Evolutionary conservation across 1,140 invertebrate genomes (phyloP), one percentile per base, ranked within the genome.

Genomic region (Rhagoletis pomonella): DNA sequence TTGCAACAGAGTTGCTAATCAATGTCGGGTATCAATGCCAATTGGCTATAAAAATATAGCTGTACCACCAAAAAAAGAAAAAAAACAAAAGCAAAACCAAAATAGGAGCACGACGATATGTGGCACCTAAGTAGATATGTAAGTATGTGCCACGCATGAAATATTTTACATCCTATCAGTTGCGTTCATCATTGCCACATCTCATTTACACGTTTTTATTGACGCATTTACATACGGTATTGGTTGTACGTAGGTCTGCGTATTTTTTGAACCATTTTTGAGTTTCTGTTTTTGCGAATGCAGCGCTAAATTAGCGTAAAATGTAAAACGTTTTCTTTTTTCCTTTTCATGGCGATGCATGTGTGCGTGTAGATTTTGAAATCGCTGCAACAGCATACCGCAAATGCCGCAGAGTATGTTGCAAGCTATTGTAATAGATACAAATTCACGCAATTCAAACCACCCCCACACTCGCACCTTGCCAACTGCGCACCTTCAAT

Each of bases 381-480:
- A 73, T 73, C 69, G 42, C 44, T 47, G 69, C 44, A 73, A 73
- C 47, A 47, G 12, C 44, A 47, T 17, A 73, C 44, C 44, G 17
- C 69, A 73, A 73, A 73, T 50, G 17, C 69, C 69, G 69, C 69
- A 47, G 44, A 47, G 69, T 73, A 17, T 73, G 69, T 73, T 73
- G 69, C 39, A 47, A 73, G 42, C 69, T 73, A 73, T 73, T 73
- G 69, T 47, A 73, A 73, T 73, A 7, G 69, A 73, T 39, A 73
- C 69, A 73, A 81, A 81, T 47, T 29, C 47, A 81, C 73, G 47
- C 73, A 77, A 69, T 42, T 39, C 50, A 10, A 7, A 29, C 64
- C 17, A 5, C 65, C 10, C 29, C 65, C 65, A 69, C 65, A 29
- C 17, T 44, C 65, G 3, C 10, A 42, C 39, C 65, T 42, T 39